A percentile compares a stretch with the other conserved stretches of the same genome.
phyloP scores from a whole-genome alignment of 2,113 vertebrate species.

The Corythoichthys haematopterus region DNA sequence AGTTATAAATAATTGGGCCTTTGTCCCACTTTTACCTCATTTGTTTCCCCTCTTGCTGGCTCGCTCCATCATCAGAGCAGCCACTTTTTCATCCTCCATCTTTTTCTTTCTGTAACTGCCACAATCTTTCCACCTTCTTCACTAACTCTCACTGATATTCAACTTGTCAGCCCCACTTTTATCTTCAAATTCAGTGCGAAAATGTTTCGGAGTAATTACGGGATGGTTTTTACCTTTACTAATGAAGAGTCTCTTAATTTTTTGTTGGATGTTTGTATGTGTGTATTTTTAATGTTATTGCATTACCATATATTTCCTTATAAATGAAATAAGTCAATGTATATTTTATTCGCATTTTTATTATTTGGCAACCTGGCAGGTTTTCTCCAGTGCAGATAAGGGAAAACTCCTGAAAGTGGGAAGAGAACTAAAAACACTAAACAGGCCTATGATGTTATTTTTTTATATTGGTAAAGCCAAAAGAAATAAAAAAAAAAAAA shows the following conservation, averaged over 20 bases:
- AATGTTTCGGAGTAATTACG: background rate
- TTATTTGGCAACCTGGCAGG: too few relatives aligned
- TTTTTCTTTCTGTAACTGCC: constrained; percentile 11
- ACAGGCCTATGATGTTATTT: too few relatives aligned
- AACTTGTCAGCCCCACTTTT: background rate
- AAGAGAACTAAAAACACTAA: too few relatives aligned
- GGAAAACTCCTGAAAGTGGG: too few relatives aligned
- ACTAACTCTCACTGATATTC: constrained; percentile 14
- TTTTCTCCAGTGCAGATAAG: too few relatives aligned
- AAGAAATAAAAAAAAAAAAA: too few relatives aligned
- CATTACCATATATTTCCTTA: too few relatives aligned
- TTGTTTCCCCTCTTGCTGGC: constrained; percentile 33
- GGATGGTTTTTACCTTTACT: too few relatives aligned
- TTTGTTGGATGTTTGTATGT: background rate
- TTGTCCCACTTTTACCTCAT: constrained; percentile 53
- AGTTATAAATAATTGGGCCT: constrained; percentile 70
- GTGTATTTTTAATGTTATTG: background rate
- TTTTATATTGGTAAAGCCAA: too few relatives aligned
- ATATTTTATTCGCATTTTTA: too few relatives aligned
- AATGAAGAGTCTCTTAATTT: background rate
- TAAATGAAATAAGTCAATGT: too few relatives aligned
- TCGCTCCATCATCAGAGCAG: constrained; percentile 25
- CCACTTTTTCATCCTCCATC: background rate
- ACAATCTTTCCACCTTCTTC: background rate
- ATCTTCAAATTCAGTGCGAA: background rate